Evolutionary conservation across 2,113 vertebrate species (phyloP), one percentile per base, ranked within the genome.

Genomic region (Triplophysa dalaica): DNA sequence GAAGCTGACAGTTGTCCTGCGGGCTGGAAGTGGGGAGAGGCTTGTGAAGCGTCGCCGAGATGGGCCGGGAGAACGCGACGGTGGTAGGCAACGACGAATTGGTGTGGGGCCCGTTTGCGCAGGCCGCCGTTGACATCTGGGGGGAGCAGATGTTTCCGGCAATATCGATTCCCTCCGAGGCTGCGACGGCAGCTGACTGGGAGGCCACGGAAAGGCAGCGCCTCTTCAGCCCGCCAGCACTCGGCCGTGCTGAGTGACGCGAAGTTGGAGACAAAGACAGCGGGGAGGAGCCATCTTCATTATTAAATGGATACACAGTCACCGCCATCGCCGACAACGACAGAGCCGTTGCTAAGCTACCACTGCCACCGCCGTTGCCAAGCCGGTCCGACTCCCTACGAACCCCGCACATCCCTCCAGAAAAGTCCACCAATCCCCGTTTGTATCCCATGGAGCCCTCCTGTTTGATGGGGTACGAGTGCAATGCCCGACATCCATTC

Each of bases 71-170:
- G 92, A 90, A 85, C 87, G 88, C 86, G 86, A 84, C 85, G 87
- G 91, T 89, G 86, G 85, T 80, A 88, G 90, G 90, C 88, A 88
- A 90, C 88, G 92, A 93, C 86, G 90, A 92, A 90, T 91, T 93
- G 64, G 91, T 66, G 84, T 91, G 88, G 79, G 93, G 90, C 70
- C 94, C 93, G 89, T 97, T 98, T 88, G 96, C 86, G 45, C 95
- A 95, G 82, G 95, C 93, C 81, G 95, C 93, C 89, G 94, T 90
- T 67, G 95, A 94, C 77, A 95, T 95, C 92, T 95, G 96, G 78
- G 96, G 94, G 29, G 95, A 94, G 89, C 93, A 93, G 90, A 95
- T 91, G 90, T 94, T 93, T 77, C 95, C 89, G 80, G 93, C 91
- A 92, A 96, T 91, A 74, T 95, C 93, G 82, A 95, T 90, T 87